These are phyloP conservation scores for Atta cephalotes DNA, from an alignment of 1,140 invertebrate species.

Conservation along the genomic window DNA sequence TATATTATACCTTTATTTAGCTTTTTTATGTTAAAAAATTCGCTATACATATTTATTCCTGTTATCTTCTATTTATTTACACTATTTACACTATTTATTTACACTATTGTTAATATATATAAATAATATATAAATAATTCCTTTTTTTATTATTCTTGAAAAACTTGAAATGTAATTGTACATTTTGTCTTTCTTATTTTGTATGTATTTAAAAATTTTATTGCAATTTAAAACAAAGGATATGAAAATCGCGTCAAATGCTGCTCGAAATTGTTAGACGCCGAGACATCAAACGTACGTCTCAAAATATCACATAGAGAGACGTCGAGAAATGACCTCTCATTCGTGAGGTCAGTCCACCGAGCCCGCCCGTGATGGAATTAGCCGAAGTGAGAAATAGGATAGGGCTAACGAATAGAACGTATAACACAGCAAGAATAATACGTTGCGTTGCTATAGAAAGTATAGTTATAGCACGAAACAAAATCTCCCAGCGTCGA, in stretches of 20 bases:
- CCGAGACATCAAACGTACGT: conserved; percentile 10
- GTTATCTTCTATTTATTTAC: background rate
- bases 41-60: background rate
- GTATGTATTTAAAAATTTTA: background rate
- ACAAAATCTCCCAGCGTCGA: conserved; percentile 42
- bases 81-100: background rate
- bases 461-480: background rate
- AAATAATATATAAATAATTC: background rate
- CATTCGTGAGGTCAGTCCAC: conserved; percentile 64
- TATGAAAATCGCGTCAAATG: background rate
- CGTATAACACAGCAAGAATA: conserved; percentile 51
- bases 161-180: background rate
- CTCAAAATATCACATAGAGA: conserved; percentile 65
- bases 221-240: background rate
- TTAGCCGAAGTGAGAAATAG: conserved; percentile 68
- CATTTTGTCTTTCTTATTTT: background rate
- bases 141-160: background rate
- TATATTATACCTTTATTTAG: no score
- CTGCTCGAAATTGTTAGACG: conserved; percentile 12
- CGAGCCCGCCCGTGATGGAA: conserved; percentile 56
- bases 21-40: background rate
- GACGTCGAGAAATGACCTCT: conserved; percentile 32
- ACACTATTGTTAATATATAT: background rate
- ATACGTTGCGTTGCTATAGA: background rate
- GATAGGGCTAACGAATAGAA: conserved; percentile 54